Percentiles rank a stretch among this genome's conserved stretches.
Evolutionary conservation across 2,797 vertebrate species (phyloP).

Genomic region (Fringilla coelebs): DNA sequence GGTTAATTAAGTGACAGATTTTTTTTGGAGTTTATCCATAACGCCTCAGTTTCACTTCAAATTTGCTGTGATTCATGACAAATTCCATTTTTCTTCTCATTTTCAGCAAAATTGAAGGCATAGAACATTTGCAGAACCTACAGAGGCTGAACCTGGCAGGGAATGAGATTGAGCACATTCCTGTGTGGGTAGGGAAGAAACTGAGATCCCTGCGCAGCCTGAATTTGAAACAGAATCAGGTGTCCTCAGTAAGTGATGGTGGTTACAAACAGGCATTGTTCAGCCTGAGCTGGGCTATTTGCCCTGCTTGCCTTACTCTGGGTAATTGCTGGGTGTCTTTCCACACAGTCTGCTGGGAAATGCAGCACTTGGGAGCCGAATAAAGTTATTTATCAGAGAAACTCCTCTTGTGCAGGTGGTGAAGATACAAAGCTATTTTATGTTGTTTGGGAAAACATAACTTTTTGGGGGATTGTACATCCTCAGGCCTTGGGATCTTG

Average conservation of each 20-base stretch:
- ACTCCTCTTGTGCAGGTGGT: not conserved
- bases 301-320: not conserved
- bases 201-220: conserved; percentile 77
- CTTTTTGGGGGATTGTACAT: not conserved
- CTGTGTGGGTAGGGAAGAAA: conserved; percentile 82
- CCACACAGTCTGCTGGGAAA: not conserved
- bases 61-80: not conserved
- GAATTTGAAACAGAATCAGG: conserved; percentile 79
- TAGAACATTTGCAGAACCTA: conserved; percentile 82
- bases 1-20: not conserved
- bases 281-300: not conserved
- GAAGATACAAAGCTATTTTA: not conserved
- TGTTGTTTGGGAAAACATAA: not conserved
- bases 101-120: conserved; percentile 85
- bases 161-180: conserved; percentile 84
- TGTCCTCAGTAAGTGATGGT: conserved; percentile 80
- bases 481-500: not conserved
- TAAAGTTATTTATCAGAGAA: not conserved
- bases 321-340: not conserved
- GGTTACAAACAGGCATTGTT: not conserved
- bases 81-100: not conserved
- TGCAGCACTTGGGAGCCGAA: not conserved
- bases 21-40: not conserved
- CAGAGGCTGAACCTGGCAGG: conserved; percentile 83
- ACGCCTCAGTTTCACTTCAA: not conserved